These are phyloP conservation scores for Apodemus speciosus DNA, from an alignment of 2,113 vertebrate species.

Conservation along the genomic window DNA sequence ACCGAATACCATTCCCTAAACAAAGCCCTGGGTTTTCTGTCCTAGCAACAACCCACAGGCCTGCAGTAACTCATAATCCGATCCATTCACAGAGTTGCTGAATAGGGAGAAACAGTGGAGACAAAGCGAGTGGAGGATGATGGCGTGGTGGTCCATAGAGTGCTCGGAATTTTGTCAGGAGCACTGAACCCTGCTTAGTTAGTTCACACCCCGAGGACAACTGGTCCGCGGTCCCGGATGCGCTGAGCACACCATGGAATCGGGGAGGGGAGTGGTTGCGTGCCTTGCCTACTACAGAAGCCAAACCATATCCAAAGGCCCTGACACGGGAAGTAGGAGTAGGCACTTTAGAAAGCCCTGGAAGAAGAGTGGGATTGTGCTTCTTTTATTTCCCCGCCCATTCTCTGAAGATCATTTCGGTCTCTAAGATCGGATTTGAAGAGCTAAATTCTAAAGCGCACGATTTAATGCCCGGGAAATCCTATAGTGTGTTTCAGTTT, in stretches of 20 bases:
- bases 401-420: neutral
- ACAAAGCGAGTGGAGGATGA: neutral
- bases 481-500: neutral
- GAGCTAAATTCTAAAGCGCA: neutral
- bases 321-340: neutral
- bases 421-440: conserved; percentile 1
- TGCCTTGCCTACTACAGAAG: neutral
- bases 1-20: conserved; percentile 78
- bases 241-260: neutral
- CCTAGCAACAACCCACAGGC: conserved; percentile 63
- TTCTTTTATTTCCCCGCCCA: neutral
- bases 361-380: neutral
- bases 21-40: conserved; percentile 73
- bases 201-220: too few species aligned
- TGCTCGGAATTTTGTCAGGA: neutral
- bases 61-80: conserved; percentile 71
- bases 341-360: neutral
- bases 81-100: conserved; percentile 43
- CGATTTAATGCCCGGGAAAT: conserved; percentile 14
- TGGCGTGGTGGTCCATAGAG: neutral
- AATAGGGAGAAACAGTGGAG: conserved; percentile 11
- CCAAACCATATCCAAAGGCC: neutral
- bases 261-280: too few species aligned
- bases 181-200: neutral
- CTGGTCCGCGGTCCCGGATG: neutral